These are phyloP conservation scores for Meganola albula DNA, from an alignment of 2,888 invertebrate species.

Conservation along the genomic window DNA sequence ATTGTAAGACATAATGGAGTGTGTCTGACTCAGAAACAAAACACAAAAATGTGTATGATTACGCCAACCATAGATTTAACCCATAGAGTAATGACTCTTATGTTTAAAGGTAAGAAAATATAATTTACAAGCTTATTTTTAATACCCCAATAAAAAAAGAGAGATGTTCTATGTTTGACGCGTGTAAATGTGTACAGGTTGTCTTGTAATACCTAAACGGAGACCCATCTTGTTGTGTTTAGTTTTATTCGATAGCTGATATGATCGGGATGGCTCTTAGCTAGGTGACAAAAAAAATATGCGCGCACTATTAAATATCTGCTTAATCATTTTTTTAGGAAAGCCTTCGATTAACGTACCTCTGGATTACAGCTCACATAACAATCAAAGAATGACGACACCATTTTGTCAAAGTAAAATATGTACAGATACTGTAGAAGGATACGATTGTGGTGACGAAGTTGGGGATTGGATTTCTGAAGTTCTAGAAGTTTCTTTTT, in stretches of 20 bases:
- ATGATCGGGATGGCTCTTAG: too few relatives aligned
- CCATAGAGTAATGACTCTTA: conserved; percentile 71
- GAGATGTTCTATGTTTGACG: too few relatives aligned
- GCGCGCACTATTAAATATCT: background rate
- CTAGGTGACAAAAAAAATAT: too few relatives aligned
- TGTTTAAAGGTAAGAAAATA: conserved; percentile 75
- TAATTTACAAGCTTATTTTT: background rate
- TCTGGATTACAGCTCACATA: conserved; percentile 50
- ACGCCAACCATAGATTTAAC: conserved; percentile 83
- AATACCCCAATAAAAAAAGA: background rate
- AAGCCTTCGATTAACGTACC: conserved; percentile 72
- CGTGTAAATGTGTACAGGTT: too few relatives aligned
- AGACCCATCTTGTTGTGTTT: too few relatives aligned
- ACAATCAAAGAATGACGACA: conserved; percentile 42
- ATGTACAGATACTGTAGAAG: conserved; percentile 88
- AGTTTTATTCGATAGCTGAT: too few relatives aligned
- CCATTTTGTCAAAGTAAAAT: conserved; percentile 90
- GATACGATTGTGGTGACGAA: conserved; percentile 89
- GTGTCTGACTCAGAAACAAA: conserved; percentile 92
- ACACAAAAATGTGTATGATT: conserved; percentile 87
- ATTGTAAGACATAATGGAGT: conserved; percentile 88
- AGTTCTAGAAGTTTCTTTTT: conserved; percentile 81
- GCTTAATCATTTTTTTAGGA: conserved; percentile 49
- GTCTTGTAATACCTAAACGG: background rate
- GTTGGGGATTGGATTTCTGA: conserved; percentile 89